A percentile compares a stretch with the other conserved stretches of the same genome.
Conservation (phyloP, 2,797 vertebrate species). For the Sandelia bainsii region DNA sequence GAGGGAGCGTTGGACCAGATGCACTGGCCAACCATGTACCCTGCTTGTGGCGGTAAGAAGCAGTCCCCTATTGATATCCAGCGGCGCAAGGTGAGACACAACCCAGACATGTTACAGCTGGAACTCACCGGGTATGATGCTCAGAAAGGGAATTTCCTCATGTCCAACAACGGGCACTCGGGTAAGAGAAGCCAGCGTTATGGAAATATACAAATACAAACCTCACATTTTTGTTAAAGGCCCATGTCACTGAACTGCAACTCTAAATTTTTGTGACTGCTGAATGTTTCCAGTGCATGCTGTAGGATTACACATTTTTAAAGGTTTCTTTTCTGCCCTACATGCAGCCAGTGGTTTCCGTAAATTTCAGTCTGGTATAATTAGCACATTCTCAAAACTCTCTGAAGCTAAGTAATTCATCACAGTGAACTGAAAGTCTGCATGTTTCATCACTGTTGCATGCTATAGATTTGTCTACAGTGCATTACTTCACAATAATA, state of each 20-base stretch:
- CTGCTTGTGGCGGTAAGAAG: slow-evolving; percentile 81
- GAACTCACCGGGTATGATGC: slow-evolving; percentile 84
- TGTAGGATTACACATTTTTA: not conserved
- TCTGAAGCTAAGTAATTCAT: not conserved
- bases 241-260: not conserved
- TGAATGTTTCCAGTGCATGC: not conserved
- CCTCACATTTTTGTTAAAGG: not conserved
- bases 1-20: slow-evolving; percentile 87
- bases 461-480: not conserved
- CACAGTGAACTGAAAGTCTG: not conserved
- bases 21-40: slow-evolving; percentile 87
- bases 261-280: too few relatives aligned
- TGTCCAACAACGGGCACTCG: slow-evolving; percentile 93
- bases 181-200: slow-evolving; percentile 76
- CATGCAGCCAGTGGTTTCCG: not conserved
- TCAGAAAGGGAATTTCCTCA: slow-evolving; percentile 75
- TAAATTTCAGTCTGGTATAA: not conserved
- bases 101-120: slow-evolving; percentile 79
- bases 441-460: not conserved
- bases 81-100: slow-evolving; percentile 82
- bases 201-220: not conserved
- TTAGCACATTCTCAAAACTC: not conserved
- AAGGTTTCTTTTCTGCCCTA: not conserved
- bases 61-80: slow-evolving; percentile 94
- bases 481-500: not conserved